Evolutionary conservation across 2,888 invertebrate genomes (phyloP).

Genomic region (Protophormia terraenovae): DNA sequence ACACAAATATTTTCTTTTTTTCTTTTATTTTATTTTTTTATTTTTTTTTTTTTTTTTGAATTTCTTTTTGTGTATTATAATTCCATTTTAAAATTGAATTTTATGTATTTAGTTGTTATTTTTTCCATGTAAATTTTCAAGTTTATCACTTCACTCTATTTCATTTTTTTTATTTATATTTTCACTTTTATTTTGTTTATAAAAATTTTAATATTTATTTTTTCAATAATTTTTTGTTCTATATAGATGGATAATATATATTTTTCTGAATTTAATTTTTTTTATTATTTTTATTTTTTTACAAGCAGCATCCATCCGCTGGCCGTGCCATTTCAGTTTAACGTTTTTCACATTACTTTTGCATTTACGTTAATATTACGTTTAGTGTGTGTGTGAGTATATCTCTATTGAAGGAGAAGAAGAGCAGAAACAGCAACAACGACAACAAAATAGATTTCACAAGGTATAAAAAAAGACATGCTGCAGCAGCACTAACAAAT

Average conservation of each 20-base stretch:
- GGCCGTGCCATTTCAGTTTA: slow-evolving; percentile 67
- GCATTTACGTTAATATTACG: slow-evolving; percentile 55
- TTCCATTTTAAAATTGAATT: not conserved
- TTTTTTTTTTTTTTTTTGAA: not conserved
- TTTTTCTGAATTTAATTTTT: not conserved
- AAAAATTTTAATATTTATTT: not conserved
- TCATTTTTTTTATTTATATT: not conserved
- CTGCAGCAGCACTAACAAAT: slow-evolving; percentile 26
- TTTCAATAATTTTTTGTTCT: not conserved
- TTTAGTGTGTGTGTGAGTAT: slow-evolving; percentile 6
- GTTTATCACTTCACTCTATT: slow-evolving; percentile 11
- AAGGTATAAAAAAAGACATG: slow-evolving; percentile 30
- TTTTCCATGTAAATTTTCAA: slow-evolving; percentile 3
- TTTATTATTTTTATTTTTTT: slow-evolving; percentile 22
- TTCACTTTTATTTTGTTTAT: not conserved
- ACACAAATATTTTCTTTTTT: slow-evolving; percentile 12
- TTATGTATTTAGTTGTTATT: not conserved
- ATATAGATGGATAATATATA: not conserved
- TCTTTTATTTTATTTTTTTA: not conserved
- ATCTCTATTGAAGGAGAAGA: slow-evolving; percentile 7
- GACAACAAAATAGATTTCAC: slow-evolving; percentile 9
- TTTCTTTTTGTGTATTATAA: not conserved
- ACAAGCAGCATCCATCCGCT: slow-evolving; percentile 68
- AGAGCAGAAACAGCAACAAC: slow-evolving; percentile 8
- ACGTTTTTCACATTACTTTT: slow-evolving; percentile 65